phyloP scores from a whole-genome alignment of 2,113 vertebrate genomes.

The Blennius ocellaris region DNA sequence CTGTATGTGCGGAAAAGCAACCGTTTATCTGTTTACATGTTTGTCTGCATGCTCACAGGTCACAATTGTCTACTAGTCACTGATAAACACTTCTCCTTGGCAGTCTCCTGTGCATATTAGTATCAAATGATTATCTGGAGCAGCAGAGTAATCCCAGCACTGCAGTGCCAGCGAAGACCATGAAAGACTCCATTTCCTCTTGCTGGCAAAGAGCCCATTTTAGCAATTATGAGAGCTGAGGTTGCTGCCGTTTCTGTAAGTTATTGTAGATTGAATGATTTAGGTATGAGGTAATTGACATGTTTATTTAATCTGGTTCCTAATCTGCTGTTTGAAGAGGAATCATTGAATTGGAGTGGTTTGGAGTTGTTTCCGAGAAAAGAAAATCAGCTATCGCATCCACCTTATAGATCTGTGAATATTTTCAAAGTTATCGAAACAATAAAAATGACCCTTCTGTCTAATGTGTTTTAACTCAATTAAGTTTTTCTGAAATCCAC shows the following conservation, averaged over 20 bases:
- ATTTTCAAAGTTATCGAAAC: too few species aligned
- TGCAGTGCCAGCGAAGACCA: not conserved
- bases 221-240: slow-evolving; percentile 4
- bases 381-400: too few species aligned
- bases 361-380: too few species aligned
- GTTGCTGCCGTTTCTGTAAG: not conserved
- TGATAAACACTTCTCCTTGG: slow-evolving; percentile 21
- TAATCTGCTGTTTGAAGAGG: not conserved
- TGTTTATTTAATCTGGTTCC: slow-evolving; percentile 9
- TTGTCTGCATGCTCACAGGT: slow-evolving; percentile 6
- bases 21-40: not conserved
- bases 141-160: slow-evolving; percentile 28
- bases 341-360: too few species aligned
- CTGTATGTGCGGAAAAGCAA: not conserved
- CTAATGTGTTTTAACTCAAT: too few species aligned
- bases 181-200: slow-evolving; percentile 15
- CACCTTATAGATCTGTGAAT: too few species aligned
- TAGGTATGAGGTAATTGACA: not conserved
- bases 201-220: slow-evolving; percentile 1
- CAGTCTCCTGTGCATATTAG: slow-evolving; percentile 17
- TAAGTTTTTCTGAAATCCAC: too few species aligned
- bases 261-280: not conserved
- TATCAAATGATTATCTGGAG: slow-evolving; percentile 12
- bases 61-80: slow-evolving; percentile 23
- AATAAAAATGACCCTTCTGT: too few species aligned